These are phyloP conservation scores for Caerostris darwini DNA, from an alignment of 1,140 invertebrate species.

Conservation along the genomic window DNA sequence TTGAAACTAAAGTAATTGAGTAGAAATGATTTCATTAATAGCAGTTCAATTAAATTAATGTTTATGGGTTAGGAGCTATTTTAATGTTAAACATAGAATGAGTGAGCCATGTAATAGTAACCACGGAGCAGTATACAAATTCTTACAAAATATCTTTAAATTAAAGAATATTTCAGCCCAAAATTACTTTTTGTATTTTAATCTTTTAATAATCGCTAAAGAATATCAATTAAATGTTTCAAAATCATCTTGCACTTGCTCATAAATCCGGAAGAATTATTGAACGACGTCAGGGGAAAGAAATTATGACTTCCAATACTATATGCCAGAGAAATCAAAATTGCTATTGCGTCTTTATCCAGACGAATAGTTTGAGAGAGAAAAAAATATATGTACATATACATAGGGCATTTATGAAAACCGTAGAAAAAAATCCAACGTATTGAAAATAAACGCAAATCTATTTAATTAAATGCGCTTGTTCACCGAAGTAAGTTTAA, in stretches of 20 bases:
- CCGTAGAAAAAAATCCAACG: not conserved
- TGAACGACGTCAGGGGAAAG: not conserved
- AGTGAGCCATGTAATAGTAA: no score
- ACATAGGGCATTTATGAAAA: slow-evolving; percentile 23
- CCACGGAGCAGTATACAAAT: no score
- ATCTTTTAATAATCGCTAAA: no score
- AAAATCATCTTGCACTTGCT: not conserved
- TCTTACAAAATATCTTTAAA: no score
- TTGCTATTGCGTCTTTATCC: not conserved
- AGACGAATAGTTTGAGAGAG: not conserved
- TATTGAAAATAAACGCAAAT: slow-evolving; percentile 62
- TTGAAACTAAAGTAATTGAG: no score
- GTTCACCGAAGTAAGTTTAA: slow-evolving; percentile 65
- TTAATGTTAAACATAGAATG: no score
- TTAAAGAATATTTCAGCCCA: no score
- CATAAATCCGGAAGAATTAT: not conserved
- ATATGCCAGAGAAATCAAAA: not conserved
- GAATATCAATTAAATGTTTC: no score
- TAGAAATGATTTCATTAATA: no score
- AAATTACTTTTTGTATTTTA: no score
- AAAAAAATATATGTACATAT: not conserved
- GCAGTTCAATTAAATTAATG: no score
- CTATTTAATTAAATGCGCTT: slow-evolving; percentile 73
- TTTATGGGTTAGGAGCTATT: no score
- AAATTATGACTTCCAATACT: not conserved